These are phyloP conservation scores for Oryctes rhinoceros DNA, from an alignment of 1,140 invertebrate species.

Conservation along the genomic window DNA sequence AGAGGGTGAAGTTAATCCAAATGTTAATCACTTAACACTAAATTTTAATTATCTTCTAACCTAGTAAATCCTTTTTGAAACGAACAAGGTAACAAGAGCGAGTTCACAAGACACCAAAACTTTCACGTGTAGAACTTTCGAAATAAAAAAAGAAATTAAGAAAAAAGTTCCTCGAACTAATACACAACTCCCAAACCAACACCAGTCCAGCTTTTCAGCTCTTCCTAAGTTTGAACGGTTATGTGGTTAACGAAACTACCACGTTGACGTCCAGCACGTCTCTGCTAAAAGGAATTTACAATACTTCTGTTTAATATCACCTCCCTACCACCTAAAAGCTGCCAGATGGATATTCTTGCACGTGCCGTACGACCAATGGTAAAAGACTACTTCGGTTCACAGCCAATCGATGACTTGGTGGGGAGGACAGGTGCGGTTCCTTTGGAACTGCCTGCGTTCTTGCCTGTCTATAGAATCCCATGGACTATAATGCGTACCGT, in stretches of 20 bases:
- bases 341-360: conserved; percentile 3
- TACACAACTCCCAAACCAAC: not conserved
- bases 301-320: conserved; percentile 20
- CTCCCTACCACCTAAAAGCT: not conserved
- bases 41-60: no score
- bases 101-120: no score
- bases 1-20: no score
- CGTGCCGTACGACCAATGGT: not conserved
- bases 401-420: not conserved
- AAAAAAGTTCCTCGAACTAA: not conserved
- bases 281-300: not conserved
- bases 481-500: no score
- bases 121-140: no score
- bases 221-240: not conserved
- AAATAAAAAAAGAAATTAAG: no score
- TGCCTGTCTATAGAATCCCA: no score
- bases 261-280: not conserved
- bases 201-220: not conserved
- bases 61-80: no score
- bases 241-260: not conserved
- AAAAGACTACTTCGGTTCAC: not conserved
- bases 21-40: no score
- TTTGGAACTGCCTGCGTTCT: not conserved
- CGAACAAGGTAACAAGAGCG: no score
- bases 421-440: conserved; percentile 10